phyloP scores from a whole-genome alignment of 1,140 invertebrate species.

The Arctopsyche grandis region DNA sequence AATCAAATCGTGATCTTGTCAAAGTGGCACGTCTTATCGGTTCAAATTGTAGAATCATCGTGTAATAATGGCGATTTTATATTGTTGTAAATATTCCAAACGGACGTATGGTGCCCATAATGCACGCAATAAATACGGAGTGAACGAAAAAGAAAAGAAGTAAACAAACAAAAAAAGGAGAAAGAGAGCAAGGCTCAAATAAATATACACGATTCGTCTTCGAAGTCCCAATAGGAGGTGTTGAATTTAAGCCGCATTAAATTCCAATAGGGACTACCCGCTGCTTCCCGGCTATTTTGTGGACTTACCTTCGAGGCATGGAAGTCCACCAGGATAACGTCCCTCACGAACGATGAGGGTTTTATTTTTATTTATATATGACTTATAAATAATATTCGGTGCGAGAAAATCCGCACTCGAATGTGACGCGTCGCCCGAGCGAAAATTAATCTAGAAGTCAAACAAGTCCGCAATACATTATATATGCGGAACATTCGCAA shows the following conservation, averaged over 20 bases:
- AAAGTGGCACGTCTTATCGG: too few species aligned
- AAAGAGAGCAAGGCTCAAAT: slow-evolving; percentile 33
- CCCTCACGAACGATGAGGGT: background rate
- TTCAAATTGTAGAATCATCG: background rate
- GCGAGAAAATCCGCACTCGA: background rate
- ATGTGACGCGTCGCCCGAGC: background rate
- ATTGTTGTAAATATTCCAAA: background rate
- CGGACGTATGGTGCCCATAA: background rate
- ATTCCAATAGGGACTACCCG: slow-evolving; percentile 46
- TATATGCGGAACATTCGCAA: slow-evolving; percentile 16
- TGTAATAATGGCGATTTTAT: background rate
- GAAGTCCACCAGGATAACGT: background rate
- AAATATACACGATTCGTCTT: slow-evolving; percentile 43
- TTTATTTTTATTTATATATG: background rate
- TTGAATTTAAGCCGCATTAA: slow-evolving; percentile 51
- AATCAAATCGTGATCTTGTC: too few species aligned
- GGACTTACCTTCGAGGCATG: slow-evolving; percentile 31
- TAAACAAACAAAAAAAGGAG: slow-evolving; percentile 47
- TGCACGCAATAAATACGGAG: background rate
- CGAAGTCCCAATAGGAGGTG: slow-evolving; percentile 41
- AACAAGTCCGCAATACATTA: slow-evolving; percentile 21
- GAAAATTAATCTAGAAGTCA: slow-evolving; percentile 29
- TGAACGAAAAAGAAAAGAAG: slow-evolving; percentile 38
- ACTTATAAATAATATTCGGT: background rate
- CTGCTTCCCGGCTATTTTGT: slow-evolving; percentile 31